Conservation (phyloP, 1,140 invertebrate species). For the Metopolophium dirhodum region DNA sequence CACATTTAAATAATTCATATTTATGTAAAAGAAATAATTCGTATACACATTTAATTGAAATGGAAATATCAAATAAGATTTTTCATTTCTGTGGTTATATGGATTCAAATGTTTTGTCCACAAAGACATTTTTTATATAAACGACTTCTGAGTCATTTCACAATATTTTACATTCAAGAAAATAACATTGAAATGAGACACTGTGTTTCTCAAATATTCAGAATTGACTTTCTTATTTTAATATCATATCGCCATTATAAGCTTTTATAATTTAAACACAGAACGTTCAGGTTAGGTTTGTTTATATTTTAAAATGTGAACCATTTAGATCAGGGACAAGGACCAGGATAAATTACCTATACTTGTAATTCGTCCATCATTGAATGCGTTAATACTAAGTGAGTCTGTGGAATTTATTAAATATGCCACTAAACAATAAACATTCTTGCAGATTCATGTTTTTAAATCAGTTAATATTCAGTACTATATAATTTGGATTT, state of each 20-base stretch:
- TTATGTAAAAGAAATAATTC: constrained; percentile 18
- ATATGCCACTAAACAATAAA: too few species aligned
- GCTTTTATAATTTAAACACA: too few species aligned
- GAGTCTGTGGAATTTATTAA: too few species aligned
- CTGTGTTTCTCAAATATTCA: neutral
- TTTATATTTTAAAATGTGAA: neutral
- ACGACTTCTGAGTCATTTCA: neutral
- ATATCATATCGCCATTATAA: neutral
- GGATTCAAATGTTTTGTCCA: neutral
- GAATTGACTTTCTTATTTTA: neutral
- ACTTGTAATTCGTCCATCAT: neutral
- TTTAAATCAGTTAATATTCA: too few species aligned
- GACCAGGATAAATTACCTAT: neutral
- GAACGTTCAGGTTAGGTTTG: neutral
- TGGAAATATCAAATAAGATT: neutral
- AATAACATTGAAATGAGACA: neutral
- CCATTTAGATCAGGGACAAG: neutral
- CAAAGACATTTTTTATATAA: neutral
- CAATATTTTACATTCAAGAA: neutral
- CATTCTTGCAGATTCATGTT: too few species aligned
- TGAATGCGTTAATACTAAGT: neutral
- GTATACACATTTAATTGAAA: neutral
- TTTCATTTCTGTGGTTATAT: neutral
- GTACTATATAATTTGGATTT: too few species aligned
- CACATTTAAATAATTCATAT: neutral